phyloP scores from a whole-genome alignment of 2,113 vertebrate genomes.

The Nesospiza acunhae region DNA sequence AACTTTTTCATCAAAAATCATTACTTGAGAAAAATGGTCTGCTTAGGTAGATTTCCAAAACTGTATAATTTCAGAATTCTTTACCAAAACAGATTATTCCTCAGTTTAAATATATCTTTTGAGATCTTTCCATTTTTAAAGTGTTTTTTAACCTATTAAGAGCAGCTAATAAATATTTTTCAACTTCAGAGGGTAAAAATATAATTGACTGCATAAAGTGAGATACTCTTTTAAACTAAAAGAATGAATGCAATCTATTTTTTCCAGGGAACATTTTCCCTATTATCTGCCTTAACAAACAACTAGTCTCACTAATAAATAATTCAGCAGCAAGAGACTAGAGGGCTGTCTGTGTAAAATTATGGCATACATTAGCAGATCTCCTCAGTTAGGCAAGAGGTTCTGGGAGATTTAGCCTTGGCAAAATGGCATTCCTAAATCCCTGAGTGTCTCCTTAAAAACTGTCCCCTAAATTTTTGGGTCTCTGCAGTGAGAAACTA shows the following conservation, averaged over 20 bases:
- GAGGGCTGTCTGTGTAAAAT: neutral
- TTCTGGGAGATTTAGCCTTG: neutral
- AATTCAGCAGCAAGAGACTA: slow-evolving; percentile 34
- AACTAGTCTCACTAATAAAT: slow-evolving; percentile 32
- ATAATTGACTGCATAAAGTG: neutral
- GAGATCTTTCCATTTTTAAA: neutral
- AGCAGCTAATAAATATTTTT: neutral
- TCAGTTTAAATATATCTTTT: neutral
- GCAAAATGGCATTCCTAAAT: neutral
- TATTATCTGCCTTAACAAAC: slow-evolving; percentile 45
- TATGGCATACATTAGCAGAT: slow-evolving; percentile 33
- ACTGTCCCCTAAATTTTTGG: neutral
- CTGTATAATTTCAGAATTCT: neutral
- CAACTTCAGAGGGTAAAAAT: neutral
- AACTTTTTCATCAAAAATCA: neutral
- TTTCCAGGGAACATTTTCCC: neutral
- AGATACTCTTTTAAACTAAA: neutral
- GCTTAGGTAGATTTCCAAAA: neutral
- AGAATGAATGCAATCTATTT: slow-evolving; percentile 4
- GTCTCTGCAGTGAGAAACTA: neutral
- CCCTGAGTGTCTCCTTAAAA: neutral
- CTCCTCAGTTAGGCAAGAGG: neutral
- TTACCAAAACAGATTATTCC: neutral
- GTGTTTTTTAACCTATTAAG: neutral
- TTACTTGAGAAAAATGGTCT: neutral